Conservation (phyloP, 2,888 invertebrate species). For the Apotomis capreana region DNA sequence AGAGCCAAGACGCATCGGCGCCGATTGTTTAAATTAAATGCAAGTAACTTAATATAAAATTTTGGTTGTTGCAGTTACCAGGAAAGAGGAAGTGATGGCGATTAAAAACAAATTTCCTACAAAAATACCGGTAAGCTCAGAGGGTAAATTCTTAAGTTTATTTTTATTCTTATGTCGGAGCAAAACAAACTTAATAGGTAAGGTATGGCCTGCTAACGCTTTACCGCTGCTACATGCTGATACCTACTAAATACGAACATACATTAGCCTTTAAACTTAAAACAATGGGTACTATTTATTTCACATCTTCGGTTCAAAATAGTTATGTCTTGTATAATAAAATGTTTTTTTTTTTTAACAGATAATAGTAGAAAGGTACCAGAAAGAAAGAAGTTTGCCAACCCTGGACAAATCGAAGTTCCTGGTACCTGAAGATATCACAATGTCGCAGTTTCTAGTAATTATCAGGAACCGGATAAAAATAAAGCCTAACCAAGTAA, state of each 20-base stretch:
- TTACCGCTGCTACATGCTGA: no score
- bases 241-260: no score
- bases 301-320: no score
- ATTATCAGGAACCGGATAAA: conserved; percentile 85
- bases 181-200: no score
- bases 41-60: background rate
- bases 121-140: conserved; percentile 88
- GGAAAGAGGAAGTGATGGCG: conserved; percentile 91
- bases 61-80: conserved; percentile 79
- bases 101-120: conserved; percentile 90
- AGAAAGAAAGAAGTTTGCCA: conserved; percentile 90
- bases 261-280: no score
- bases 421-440: conserved; percentile 94
- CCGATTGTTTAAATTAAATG: no score
- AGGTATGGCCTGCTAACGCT: no score
- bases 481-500: conserved; percentile 85
- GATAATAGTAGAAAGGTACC: conserved; percentile 92
- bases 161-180: no score
- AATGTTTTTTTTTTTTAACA: conserved; percentile 64
- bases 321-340: background rate
- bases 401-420: conserved; percentile 93
- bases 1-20: no score
- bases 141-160: no score
- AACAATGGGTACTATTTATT: no score
- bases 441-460: conserved; percentile 93